phyloP scores from a whole-genome alignment of 1,140 invertebrate species.

The Copidosoma floridanum region DNA sequence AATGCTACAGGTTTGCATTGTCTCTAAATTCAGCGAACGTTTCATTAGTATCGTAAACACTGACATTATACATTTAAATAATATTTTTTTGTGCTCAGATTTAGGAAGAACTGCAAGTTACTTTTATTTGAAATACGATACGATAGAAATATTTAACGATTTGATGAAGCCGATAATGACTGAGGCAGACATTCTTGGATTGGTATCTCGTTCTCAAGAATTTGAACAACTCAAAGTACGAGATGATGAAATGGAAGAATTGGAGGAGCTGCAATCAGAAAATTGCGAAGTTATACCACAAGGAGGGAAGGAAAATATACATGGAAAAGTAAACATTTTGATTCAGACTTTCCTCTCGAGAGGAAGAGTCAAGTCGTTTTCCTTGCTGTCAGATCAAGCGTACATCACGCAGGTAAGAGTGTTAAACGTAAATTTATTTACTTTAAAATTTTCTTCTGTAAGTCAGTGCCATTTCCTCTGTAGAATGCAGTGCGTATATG shows the following conservation, averaged over 20 bases:
- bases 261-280: constrained; percentile 71
- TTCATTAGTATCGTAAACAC: too few species aligned
- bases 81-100: constrained; percentile 60
- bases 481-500: constrained; percentile 89
- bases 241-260: constrained; percentile 91
- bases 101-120: constrained; percentile 94
- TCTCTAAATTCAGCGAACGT: background rate
- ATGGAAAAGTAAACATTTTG: constrained; percentile 97
- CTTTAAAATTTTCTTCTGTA: constrained; percentile 3
- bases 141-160: constrained; percentile 88
- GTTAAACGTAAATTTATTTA: too few species aligned
- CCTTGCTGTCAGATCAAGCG: constrained; percentile 87
- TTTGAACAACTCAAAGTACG: constrained; percentile 95
- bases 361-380: constrained; percentile 79
- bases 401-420: constrained; percentile 86
- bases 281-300: constrained; percentile 75
- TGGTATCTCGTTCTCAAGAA: constrained; percentile 90
- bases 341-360: constrained; percentile 89
- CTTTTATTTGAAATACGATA: constrained; percentile 97
- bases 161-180: constrained; percentile 77
- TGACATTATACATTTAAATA: constrained; percentile 16
- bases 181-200: constrained; percentile 80
- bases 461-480: constrained; percentile 30
- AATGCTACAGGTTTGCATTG: constrained; percentile 66
- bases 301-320: constrained; percentile 83